phyloP scores from a whole-genome alignment of 2,888 invertebrate species.

The Aricia artaxerxes region DNA sequence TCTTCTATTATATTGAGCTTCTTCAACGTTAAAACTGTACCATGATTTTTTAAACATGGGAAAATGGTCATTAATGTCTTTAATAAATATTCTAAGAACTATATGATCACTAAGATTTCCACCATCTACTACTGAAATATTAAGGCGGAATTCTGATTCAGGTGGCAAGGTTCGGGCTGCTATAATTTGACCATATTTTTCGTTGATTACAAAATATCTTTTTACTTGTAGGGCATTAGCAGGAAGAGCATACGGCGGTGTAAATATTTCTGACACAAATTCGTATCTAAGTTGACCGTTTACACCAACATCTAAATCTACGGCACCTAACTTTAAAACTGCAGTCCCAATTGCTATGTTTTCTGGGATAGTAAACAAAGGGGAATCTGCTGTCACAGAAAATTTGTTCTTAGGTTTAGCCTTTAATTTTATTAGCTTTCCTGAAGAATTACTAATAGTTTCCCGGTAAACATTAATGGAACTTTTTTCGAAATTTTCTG shows the following conservation, averaged over 20 bases:
- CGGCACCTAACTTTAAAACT: slow-evolving; percentile 85
- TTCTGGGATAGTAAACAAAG: slow-evolving; percentile 86
- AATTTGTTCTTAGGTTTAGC: slow-evolving; percentile 66
- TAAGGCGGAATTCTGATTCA: slow-evolving; percentile 87
- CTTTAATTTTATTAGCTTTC: slow-evolving; percentile 56
- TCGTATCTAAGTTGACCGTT: slow-evolving; percentile 88
- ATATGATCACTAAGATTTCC: slow-evolving; percentile 87
- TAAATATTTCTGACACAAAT: slow-evolving; percentile 84
- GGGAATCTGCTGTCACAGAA: slow-evolving; percentile 62
- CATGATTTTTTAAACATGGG: slow-evolving; percentile 90
- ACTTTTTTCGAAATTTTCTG: slow-evolving; percentile 82
- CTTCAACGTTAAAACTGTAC: slow-evolving; percentile 91
- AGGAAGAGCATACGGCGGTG: slow-evolving; percentile 73
- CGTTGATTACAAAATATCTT: slow-evolving; percentile 87
- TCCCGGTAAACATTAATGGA: slow-evolving; percentile 71
- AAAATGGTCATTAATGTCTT: slow-evolving; percentile 91
- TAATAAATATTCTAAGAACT: slow-evolving; percentile 85
- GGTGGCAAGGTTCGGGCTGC: slow-evolving; percentile 86
- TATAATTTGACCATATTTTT: slow-evolving; percentile 87
- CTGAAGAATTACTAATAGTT: slow-evolving; percentile 55
- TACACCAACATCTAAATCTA: slow-evolving; percentile 85
- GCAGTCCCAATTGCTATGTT: slow-evolving; percentile 85
- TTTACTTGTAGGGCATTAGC: slow-evolving; percentile 75
- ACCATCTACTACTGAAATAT: slow-evolving; percentile 87
- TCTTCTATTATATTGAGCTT: slow-evolving; percentile 86